Conservation (phyloP, 2,113 vertebrate species). For the Planiliza haematocheilus region DNA sequence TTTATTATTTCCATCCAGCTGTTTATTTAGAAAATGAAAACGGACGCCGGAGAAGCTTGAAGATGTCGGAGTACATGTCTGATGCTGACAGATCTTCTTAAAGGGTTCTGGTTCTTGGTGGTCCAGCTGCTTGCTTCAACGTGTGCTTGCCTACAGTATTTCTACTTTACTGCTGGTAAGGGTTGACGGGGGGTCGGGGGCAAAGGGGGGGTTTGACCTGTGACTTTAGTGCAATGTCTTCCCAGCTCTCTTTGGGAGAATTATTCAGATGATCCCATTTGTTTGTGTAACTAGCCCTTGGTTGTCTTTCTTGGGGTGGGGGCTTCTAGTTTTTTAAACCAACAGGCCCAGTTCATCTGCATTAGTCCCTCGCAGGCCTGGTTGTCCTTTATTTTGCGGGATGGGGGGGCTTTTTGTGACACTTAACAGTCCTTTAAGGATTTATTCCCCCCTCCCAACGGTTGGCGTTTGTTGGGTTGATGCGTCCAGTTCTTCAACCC, state of each 20-base stretch:
- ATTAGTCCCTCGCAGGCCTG: constrained; percentile 29
- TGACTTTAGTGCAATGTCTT: constrained; percentile 78
- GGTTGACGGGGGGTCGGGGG: constrained; percentile 35
- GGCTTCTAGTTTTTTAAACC: constrained; percentile 55
- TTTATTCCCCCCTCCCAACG: constrained; percentile 28
- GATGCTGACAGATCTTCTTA: constrained; percentile 67
- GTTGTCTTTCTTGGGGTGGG: constrained; percentile 57
- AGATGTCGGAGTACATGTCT: constrained; percentile 44
- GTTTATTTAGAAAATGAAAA: constrained; percentile 35
- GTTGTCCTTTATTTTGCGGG: constrained; percentile 29
- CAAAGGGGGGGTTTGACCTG: constrained; percentile 45
- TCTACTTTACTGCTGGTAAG: constrained; percentile 73
- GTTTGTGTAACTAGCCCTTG: constrained; percentile 73
- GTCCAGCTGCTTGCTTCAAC: constrained; percentile 66
- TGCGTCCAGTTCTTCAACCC: constrained; percentile 44
- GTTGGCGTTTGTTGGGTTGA: constrained; percentile 23
- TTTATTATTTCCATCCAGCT: not conserved
- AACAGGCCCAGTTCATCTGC: constrained; percentile 35
- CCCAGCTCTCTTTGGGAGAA: constrained; percentile 65
- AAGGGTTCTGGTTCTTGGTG: constrained; percentile 76
- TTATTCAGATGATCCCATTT: constrained; percentile 38
- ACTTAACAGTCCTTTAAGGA: constrained; percentile 37
- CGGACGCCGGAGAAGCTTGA: constrained; percentile 47
- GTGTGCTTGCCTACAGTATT: constrained; percentile 74
- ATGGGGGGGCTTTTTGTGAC: constrained; percentile 3